Evolutionary conservation across 2,113 vertebrate genomes (phyloP).

Genomic region (Pomatostomus ruficeps): DNA sequence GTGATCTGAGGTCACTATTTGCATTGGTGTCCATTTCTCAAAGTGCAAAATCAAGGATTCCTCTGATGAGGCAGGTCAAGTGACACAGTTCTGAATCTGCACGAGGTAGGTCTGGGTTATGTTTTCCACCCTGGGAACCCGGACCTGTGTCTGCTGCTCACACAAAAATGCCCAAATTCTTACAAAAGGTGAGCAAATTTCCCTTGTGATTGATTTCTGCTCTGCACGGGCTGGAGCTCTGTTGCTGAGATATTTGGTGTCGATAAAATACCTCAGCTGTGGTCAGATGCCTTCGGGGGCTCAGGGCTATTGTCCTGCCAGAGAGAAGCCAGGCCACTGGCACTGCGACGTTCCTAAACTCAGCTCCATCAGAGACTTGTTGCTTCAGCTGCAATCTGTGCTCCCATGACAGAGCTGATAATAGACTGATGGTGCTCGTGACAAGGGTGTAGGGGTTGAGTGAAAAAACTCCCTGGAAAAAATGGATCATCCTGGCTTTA

Average conservation of each 20-base stretch:
- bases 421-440: background rate
- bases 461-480: constrained; percentile 1
- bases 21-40: background rate
- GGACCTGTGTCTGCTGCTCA: background rate
- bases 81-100: accelerated
- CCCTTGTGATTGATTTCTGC: background rate
- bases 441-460: background rate
- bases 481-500: constrained; percentile 2
- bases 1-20: background rate
- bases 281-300: background rate
- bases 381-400: background rate
- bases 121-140: background rate
- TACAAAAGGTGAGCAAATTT: background rate
- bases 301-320: background rate
- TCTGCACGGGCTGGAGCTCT: background rate
- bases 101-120: background rate
- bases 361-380: background rate
- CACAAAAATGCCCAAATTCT: background rate
- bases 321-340: background rate
- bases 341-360: background rate
- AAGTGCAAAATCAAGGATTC: background rate
- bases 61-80: background rate
- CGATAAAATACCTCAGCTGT: background rate
- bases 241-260: background rate
- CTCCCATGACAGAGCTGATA: background rate